Conservation (phyloP, 1,140 invertebrate species). For the Ephestia elutella region DNA sequence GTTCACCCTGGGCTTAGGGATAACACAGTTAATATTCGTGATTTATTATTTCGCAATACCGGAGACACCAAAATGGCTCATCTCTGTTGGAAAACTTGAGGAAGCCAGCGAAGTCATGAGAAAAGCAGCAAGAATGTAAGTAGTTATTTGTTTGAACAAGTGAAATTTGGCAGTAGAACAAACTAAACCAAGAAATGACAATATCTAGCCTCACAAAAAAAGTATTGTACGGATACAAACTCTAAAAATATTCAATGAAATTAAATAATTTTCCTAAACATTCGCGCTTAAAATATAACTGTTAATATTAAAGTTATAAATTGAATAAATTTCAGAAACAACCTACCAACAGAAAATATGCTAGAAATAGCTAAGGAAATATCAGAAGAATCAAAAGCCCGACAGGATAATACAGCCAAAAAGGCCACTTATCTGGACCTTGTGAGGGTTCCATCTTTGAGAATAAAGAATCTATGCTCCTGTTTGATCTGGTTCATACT, state of each 20-base stretch:
- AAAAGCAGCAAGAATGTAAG: slow-evolving; percentile 46
- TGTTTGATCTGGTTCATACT: slow-evolving; percentile 79
- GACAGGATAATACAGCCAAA: slow-evolving; percentile 2
- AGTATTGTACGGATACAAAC: no score
- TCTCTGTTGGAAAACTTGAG: slow-evolving; percentile 59
- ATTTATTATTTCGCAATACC: slow-evolving; percentile 48
- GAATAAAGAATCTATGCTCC: slow-evolving; percentile 79
- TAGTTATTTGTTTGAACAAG: slow-evolving; percentile 1
- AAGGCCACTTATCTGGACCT: slow-evolving; percentile 77
- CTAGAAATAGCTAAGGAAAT: slow-evolving; percentile 18
- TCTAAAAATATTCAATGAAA: no score
- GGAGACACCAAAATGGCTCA: slow-evolving; percentile 74
- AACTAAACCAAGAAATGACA: no score
- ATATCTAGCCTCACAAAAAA: no score
- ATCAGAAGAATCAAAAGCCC: slow-evolving; percentile 17
- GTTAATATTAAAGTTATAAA: no score
- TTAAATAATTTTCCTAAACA: no score
- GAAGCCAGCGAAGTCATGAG: slow-evolving; percentile 54
- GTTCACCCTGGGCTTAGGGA: slow-evolving; percentile 70
- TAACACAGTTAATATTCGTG: slow-evolving; percentile 66
- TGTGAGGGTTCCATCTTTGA: slow-evolving; percentile 78
- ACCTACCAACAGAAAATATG: slow-evolving; percentile 21
- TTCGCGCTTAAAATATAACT: no score
- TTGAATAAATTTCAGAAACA: slow-evolving; percentile 33
- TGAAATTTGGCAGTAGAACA: no score